These are phyloP conservation scores for Eulemur albifrons DNA, from an alignment of 2,797 vertebrate genomes.

Conservation along the genomic window DNA sequence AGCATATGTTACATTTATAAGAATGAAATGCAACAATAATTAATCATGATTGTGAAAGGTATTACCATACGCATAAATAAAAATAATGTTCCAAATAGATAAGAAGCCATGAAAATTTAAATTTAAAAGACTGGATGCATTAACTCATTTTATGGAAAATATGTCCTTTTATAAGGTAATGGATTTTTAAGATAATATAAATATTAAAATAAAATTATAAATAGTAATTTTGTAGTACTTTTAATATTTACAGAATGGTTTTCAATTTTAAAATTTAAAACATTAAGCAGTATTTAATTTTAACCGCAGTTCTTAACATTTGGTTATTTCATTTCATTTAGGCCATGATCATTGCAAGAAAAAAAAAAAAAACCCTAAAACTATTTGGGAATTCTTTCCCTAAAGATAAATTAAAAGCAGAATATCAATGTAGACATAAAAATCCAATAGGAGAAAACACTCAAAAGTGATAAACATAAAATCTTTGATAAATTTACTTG, in stretches of 20 bases:
- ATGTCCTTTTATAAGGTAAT: background rate
- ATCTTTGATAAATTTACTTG: background rate
- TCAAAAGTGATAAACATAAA: background rate
- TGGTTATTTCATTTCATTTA: background rate
- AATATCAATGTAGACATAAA: background rate
- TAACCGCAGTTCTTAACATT: background rate
- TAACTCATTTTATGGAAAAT: background rate
- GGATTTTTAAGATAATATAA: background rate
- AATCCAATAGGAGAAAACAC: background rate
- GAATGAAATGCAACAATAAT: background rate
- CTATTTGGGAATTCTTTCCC: background rate
- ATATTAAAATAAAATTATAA: background rate
- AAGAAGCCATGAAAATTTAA: background rate
- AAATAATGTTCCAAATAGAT: background rate
- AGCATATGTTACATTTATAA: background rate
- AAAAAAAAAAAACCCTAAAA: background rate
- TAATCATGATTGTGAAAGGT: background rate
- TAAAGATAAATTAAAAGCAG: background rate
- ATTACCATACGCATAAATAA: background rate
- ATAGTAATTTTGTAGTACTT: background rate
- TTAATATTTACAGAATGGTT: background rate
- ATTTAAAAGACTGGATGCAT: background rate
- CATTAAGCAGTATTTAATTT: background rate
- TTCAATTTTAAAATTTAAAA: background rate
- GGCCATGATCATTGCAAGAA: background rate